Percentiles rank a stretch among this genome's conserved stretches.
These are phyloP conservation scores for Laticauda laticaudata DNA, from an alignment of 2,113 vertebrate genomes.

Conservation along the genomic window DNA sequence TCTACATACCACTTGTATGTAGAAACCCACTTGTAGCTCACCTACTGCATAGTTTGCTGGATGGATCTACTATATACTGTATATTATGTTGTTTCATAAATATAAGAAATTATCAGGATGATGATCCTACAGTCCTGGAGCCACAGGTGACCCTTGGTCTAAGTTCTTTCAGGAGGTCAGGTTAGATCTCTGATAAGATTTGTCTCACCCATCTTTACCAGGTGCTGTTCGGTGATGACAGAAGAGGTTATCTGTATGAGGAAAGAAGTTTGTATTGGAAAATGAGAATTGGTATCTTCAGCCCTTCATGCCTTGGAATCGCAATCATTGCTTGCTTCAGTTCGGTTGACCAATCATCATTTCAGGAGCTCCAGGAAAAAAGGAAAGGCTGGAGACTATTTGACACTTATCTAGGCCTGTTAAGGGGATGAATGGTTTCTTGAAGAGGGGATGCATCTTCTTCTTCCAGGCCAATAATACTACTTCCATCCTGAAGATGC, in stretches of 20 bases:
- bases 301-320: background rate
- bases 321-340: background rate
- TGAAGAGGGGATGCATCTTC: background rate
- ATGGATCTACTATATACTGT: background rate
- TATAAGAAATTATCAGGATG: background rate
- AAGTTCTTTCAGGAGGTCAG: background rate
- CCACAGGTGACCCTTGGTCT: background rate
- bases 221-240: background rate
- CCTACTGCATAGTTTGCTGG: background rate
- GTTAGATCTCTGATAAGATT: background rate
- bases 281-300: background rate
- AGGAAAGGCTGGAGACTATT: background rate
- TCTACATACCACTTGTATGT: too few species aligned
- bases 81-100: background rate
- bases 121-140: background rate
- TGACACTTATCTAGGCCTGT: background rate
- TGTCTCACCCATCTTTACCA: background rate
- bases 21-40: background rate
- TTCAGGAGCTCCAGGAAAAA: background rate
- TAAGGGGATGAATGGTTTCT: background rate
- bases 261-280: background rate
- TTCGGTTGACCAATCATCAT: background rate
- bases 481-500: background rate
- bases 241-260: background rate
- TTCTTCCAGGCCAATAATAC: background rate